These are phyloP conservation scores for Phyllotreta striolata DNA, from an alignment of 2,888 invertebrate species.

Conservation along the genomic window DNA sequence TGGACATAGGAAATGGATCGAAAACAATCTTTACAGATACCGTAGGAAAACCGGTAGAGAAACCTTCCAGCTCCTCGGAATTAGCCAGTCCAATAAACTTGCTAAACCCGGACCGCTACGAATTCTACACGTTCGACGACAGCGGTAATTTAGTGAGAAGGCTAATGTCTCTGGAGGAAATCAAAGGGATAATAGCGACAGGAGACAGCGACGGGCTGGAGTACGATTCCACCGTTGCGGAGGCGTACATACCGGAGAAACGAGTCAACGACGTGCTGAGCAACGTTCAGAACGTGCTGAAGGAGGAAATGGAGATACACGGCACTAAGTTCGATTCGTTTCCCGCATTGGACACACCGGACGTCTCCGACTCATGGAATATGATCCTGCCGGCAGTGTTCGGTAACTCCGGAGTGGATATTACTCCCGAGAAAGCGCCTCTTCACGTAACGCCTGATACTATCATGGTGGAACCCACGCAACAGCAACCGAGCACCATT, in stretches of 20 bases:
- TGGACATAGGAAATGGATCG: constrained; percentile 65
- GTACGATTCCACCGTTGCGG: constrained; percentile 61
- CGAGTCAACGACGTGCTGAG: constrained; percentile 82
- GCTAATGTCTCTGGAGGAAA: constrained; percentile 85
- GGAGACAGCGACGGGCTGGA: constrained; percentile 74
- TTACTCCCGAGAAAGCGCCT: constrained; percentile 53
- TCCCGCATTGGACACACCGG: constrained; percentile 73
- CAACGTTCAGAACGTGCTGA: constrained; percentile 84
- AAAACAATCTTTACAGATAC: constrained; percentile 74
- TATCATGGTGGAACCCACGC: constrained; percentile 53
- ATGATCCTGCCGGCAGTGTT: constrained; percentile 83
- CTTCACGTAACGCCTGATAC: constrained; percentile 55
- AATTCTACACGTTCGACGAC: constrained; percentile 87
- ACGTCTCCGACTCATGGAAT: constrained; percentile 81
- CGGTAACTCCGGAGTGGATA: constrained; percentile 63
- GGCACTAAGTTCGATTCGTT: constrained; percentile 61
- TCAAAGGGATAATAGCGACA: constrained; percentile 84
- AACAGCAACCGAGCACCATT: constrained; percentile 30
- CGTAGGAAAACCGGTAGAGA: constrained; percentile 72
- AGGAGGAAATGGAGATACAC: constrained; percentile 73
- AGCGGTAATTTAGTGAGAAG: constrained; percentile 83
- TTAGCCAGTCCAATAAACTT: constrained; percentile 83
- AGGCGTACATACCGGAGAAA: constrained; percentile 64
- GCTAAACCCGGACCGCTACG: constrained; percentile 83
- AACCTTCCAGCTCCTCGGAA: constrained; percentile 69